Base-by-base conservation (phyloP, 53 echinoderm and acorn worm species). In the Apostichopus leukothele region DNA sequence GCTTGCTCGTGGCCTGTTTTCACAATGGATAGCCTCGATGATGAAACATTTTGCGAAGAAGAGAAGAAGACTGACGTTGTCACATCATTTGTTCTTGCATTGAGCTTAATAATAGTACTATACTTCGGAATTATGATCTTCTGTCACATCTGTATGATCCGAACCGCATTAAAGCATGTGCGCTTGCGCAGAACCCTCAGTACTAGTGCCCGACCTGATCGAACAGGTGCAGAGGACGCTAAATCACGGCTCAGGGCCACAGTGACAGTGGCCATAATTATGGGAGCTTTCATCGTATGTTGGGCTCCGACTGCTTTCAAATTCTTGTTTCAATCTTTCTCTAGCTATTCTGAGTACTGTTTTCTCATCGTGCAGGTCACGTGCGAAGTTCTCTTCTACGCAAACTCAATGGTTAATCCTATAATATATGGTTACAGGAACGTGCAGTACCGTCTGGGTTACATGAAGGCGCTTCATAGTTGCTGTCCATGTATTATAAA, bases 361-460 rank as follows among this genome's bases (percentile, higher is more conserved):
- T 75, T 87, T 21, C 55, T 87, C 5, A 87, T 87, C 60, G 88
- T 87, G 74, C 88, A 87, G 18, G 74, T 74, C 13, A 52, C 74
- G 51, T 87, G 88, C 9, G 88, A 87, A 55, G 18, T 75, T 18
- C 75, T 55, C 2, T 74, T 87, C n/a, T 87, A 75, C 75, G 75
- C 75, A 25, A 87, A 87, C 60, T 87, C 88, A 19, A 54, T 87
- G 74, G 26, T 87, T 16, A 87, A 87, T 52, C 88, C 88, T 1
- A 87, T 87, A 51, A 87, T 87, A 20, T 87, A 87, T 74, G 88
- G 88, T 5, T 87, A 87, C 52, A 27, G 88, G 16, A 87, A 87
- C 75, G 75, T 19, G 21, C 74, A 87, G 11, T 87, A 50, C 16
- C 52, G 88, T 51, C 7, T 51, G 11, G 88, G 88, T 53, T 87